phyloP scores from a whole-genome alignment of 1,140 invertebrate genomes.

The Anoplophora glabripennis region DNA sequence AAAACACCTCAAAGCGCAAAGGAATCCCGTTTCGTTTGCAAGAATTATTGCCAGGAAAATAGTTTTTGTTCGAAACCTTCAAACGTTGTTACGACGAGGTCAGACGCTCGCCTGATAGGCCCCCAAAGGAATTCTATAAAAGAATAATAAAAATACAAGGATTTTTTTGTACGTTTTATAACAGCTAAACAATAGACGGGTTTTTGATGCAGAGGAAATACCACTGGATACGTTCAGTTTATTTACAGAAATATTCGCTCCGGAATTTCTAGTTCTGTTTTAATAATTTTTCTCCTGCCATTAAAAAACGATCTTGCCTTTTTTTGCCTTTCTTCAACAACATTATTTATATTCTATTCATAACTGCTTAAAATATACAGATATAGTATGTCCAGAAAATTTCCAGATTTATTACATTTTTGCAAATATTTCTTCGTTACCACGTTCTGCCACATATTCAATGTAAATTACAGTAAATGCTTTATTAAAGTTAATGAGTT shows the following conservation, averaged over 20 bases:
- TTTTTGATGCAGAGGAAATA: conserved; percentile 26
- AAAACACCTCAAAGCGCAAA: conserved; percentile 34
- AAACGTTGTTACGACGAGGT: conserved; percentile 31
- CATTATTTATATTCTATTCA: no score
- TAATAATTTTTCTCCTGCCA: no score
- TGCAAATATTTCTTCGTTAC: no score
- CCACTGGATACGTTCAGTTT: conserved; percentile 19
- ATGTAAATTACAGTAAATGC: no score
- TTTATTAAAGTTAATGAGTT: no score
- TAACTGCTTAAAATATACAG: no score
- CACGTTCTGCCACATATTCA: no score
- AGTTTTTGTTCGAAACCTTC: conserved; percentile 39
- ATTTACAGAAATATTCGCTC: conserved; percentile 23
- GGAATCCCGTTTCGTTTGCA: conserved; percentile 31
- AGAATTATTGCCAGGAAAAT: conserved; percentile 39
- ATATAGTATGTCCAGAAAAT: no score
- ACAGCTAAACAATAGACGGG: conserved; percentile 24
- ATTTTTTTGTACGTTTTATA: conserved; percentile 33
- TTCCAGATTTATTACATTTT: no score
- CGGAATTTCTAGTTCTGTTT: conserved; percentile 15
- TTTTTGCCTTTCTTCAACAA: no score
- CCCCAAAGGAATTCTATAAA: conserved; percentile 15
- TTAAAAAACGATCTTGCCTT: no score
- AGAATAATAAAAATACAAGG: conserved; percentile 35
- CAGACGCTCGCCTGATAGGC: conserved; percentile 21